Percentiles rank a stretch among this genome's conserved stretches.
Conservation (phyloP, 2,888 invertebrate species). For the Eucriotettix oculatus region DNA sequence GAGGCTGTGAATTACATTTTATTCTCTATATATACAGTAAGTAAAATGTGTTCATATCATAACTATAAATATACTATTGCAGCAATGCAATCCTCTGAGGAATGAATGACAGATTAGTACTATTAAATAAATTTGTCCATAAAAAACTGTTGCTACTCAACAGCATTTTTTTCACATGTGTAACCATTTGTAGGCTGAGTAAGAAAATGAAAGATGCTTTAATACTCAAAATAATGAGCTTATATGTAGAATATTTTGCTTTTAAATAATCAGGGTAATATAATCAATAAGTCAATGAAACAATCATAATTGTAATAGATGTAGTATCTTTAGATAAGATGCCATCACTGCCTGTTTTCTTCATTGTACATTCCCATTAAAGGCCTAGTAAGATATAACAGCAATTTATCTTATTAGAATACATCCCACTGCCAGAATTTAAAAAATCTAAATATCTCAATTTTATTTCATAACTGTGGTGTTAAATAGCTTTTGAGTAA, state of each 20-base stretch:
- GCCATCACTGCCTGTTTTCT: background rate
- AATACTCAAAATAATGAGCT: too few species aligned
- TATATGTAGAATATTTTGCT: background rate
- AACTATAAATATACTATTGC: background rate
- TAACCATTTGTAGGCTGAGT: background rate
- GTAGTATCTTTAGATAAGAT: background rate
- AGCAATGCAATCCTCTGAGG: background rate
- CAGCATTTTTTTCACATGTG: too few species aligned
- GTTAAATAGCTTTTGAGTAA: too few species aligned
- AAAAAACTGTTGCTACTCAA: too few species aligned
- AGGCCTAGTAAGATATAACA: too few species aligned
- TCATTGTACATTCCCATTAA: background rate
- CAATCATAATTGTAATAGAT: background rate
- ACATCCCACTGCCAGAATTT: too few species aligned
- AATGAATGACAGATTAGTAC: background rate
- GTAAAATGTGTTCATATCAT: background rate
- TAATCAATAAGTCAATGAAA: background rate
- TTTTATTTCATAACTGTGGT: too few species aligned
- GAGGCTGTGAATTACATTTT: background rate
- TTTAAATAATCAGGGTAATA: background rate
- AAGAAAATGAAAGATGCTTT: background rate
- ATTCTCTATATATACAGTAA: background rate
- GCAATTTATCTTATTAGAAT: too few species aligned
- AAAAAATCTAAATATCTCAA: too few species aligned
- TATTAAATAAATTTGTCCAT: too few species aligned